Conservation (phyloP, 2,797 vertebrate genomes). For the Cheirogaleus major region DNA sequence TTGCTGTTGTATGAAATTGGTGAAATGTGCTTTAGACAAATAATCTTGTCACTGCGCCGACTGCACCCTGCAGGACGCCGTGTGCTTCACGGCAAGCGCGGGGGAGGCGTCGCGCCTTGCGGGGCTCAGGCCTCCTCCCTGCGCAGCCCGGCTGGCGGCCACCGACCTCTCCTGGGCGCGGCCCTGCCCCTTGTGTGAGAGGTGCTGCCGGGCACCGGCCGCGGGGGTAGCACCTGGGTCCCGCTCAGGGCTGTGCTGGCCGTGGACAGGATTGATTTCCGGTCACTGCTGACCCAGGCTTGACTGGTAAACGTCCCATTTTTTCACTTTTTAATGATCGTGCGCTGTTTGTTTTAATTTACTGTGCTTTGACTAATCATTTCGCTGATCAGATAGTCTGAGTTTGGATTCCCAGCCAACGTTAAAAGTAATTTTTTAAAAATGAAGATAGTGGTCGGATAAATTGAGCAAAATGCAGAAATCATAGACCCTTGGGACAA, state of each 20-base stretch:
- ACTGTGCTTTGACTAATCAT: constrained; percentile 57
- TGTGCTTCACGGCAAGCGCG: accelerated
- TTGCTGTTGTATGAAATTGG: not conserved
- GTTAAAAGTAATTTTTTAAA: not conserved
- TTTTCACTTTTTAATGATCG: not conserved
- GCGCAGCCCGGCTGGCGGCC: not conserved
- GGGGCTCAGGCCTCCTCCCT: accelerated
- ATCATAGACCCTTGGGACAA: not conserved
- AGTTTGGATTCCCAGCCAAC: not conserved
- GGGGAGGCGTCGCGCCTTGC: accelerated
- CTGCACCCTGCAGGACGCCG: accelerated
- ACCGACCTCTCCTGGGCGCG: no score
- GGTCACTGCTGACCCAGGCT: constrained; percentile 5
- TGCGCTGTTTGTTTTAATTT: constrained; percentile 57
- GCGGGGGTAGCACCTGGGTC: not conserved
- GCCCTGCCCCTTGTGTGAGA: not conserved
- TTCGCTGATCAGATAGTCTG: not conserved
- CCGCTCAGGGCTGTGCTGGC: not conserved
- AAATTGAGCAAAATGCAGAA: not conserved
- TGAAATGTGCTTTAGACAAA: not conserved
- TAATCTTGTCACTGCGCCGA: no score
- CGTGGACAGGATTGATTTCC: constrained; percentile 49
- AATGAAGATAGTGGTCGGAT: not conserved
- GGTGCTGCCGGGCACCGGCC: no score
- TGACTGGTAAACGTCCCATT: not conserved